A percentile compares a stretch with the other conserved stretches of the same genome.
These are phyloP conservation scores for Corvus hawaiiensis DNA, from an alignment of 2,113 vertebrate genomes.

Conservation along the genomic window DNA sequence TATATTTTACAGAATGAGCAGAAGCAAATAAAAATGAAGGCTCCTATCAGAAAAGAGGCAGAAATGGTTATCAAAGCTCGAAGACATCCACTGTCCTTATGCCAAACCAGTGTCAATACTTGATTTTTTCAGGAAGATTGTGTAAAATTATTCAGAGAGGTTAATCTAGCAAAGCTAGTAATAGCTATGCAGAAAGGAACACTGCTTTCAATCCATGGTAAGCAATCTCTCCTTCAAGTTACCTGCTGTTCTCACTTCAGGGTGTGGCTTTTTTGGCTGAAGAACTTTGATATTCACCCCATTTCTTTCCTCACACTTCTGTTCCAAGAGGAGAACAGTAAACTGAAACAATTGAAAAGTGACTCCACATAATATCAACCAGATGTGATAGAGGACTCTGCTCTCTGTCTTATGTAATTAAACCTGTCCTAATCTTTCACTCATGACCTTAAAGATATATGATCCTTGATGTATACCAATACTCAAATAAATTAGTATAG, in stretches of 20 bases:
- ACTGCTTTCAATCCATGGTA: background rate
- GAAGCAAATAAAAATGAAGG: background rate
- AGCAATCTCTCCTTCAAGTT: background rate
- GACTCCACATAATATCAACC: background rate
- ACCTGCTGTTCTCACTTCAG: background rate
- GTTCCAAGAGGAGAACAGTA: background rate
- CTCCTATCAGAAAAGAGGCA: background rate
- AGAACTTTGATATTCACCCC: background rate
- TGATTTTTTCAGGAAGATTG: background rate
- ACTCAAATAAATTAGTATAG: background rate
- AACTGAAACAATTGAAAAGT: background rate
- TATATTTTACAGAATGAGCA: background rate
- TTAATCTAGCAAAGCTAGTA: background rate
- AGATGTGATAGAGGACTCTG: background rate
- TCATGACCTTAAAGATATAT: background rate
- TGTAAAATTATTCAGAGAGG: background rate
- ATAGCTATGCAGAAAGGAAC: background rate
- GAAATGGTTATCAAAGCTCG: background rate
- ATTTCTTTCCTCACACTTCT: background rate
- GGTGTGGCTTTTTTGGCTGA: background rate
- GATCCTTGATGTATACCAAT: background rate
- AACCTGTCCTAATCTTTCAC: background rate
- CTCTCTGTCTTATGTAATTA: background rate
- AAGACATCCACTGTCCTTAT: background rate
- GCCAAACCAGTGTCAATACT: background rate